A percentile compares a stretch with the other conserved stretches of the same genome.
Evolutionary conservation across 2,113 vertebrate species (phyloP).

Genomic region (Heloderma charlesbogerti): DNA sequence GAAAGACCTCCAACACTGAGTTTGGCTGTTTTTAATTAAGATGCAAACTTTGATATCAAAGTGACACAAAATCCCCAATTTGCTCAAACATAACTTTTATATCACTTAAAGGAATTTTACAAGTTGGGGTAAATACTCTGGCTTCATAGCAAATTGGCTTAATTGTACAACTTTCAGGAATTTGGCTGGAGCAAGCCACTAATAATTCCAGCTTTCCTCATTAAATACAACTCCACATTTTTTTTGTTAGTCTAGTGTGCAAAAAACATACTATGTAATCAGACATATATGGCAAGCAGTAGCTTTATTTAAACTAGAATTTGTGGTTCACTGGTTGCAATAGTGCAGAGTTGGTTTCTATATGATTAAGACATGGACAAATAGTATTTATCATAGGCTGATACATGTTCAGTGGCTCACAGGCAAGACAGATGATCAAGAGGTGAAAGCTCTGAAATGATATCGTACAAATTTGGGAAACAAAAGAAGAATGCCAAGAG

Average conservation of each 20-base stretch:
- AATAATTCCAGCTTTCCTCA: slow-evolving; percentile 55
- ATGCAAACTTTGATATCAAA: slow-evolving; percentile 55
- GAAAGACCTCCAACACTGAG: slow-evolving; percentile 39
- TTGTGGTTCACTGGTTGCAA: slow-evolving; percentile 10
- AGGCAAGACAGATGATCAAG: background rate
- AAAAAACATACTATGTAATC: slow-evolving; percentile 51
- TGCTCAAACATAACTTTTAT: slow-evolving; percentile 63
- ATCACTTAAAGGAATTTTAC: slow-evolving; percentile 54
- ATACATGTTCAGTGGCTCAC: background rate
- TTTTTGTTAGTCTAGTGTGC: slow-evolving; percentile 36
- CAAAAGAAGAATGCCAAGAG: background rate
- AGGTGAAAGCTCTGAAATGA: background rate
- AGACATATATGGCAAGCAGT: slow-evolving; percentile 37
- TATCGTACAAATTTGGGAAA: background rate
- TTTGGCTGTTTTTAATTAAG: slow-evolving; percentile 55
- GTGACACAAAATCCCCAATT: slow-evolving; percentile 54
- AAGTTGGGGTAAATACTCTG: slow-evolving; percentile 51
- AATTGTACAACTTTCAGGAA: slow-evolving; percentile 44
- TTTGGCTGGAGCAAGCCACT: slow-evolving; percentile 27
- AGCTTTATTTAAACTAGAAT: slow-evolving; percentile 32
- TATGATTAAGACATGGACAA: slow-evolving; percentile 20
- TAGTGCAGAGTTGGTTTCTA: slow-evolving; percentile 6
- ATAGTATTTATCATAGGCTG: slow-evolving; percentile 34
- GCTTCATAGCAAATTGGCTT: slow-evolving; percentile 50
- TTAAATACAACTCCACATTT: slow-evolving; percentile 48